These are phyloP conservation scores for Machimus rusticus DNA, from an alignment of 2,888 invertebrate genomes.

Conservation along the genomic window DNA sequence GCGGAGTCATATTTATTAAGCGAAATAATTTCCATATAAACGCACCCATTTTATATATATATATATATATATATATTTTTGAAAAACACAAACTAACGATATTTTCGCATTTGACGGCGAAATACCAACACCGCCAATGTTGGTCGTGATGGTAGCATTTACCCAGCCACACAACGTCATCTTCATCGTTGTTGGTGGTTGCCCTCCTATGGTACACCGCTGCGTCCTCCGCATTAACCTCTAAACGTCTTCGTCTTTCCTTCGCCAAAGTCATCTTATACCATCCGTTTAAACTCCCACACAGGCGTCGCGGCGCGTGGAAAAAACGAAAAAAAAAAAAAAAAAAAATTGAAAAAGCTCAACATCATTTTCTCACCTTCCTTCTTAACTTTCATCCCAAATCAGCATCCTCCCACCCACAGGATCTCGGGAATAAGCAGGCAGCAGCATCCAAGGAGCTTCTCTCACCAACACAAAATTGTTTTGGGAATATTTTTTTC, in stretches of 20 bases:
- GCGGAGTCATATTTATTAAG: conserved; percentile 48
- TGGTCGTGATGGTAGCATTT: conserved; percentile 45
- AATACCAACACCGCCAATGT: conserved; percentile 25
- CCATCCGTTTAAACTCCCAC: neutral
- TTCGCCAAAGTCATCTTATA: conserved; percentile 29
- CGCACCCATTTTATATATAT: conserved; percentile 36
- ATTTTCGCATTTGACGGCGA: neutral
- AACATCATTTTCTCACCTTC: conserved; percentile 13
- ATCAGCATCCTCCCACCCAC: neutral
- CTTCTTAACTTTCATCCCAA: neutral
- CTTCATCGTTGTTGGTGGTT: conserved; percentile 51
- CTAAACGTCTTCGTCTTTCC: conserved; percentile 45
- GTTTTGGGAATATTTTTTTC: conserved; percentile 23
- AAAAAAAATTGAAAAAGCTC: conserved; percentile 30
- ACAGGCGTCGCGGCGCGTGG: neutral
- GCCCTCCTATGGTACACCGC: conserved; percentile 51
- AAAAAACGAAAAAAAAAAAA: conserved; percentile 15
- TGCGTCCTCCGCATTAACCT: conserved; percentile 51
- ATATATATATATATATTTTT: no score
- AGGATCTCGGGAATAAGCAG: neutral
- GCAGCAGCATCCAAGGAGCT: no score
- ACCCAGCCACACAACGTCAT: conserved; percentile 48
- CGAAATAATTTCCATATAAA: conserved; percentile 35
- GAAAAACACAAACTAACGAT: conserved; percentile 38
- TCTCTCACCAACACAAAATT: conserved; percentile 39